Evolutionary conservation across 1,140 invertebrate species (phyloP).

Genomic region (Arctopsyche grandis): DNA sequence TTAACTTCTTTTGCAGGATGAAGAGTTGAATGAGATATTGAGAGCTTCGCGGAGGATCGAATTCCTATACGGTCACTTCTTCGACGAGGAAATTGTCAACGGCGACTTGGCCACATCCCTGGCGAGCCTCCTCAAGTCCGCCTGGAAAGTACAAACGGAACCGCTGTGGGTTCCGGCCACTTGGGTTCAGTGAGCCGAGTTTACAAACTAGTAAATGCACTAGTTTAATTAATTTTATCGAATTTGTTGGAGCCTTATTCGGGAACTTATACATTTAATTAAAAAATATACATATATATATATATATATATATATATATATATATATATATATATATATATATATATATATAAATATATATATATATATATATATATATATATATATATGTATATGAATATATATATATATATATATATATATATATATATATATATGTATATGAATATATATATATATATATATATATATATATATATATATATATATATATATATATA

Average conservation of each 20-base stretch:
- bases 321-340: background rate
- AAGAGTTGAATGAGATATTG: constrained; percentile 92
- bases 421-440: background rate
- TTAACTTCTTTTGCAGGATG: constrained; percentile 75
- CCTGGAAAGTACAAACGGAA: constrained; percentile 89
- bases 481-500: background rate
- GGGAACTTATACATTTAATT: background rate
- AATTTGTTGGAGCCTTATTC: constrained; percentile 39
- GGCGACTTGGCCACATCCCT: constrained; percentile 89
- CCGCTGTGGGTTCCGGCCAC: constrained; percentile 95
- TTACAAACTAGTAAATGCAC: constrained; percentile 56
- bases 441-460: background rate
- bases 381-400: background rate
- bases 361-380: background rate
- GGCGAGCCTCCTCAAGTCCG: constrained; percentile 83
- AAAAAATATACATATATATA: background rate
- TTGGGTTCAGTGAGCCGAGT: constrained; percentile 96
- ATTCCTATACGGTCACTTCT: constrained; percentile 93
- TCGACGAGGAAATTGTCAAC: constrained; percentile 94
- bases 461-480: background rate
- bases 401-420: background rate
- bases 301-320: constrained; percentile 9
- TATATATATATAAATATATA: background rate
- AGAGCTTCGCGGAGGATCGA: constrained; percentile 90
- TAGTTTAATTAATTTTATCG: constrained; percentile 32